These are phyloP conservation scores for Hippocampus guttulatus DNA, from an alignment of 2,113 vertebrate species.

Conservation along the genomic window DNA sequence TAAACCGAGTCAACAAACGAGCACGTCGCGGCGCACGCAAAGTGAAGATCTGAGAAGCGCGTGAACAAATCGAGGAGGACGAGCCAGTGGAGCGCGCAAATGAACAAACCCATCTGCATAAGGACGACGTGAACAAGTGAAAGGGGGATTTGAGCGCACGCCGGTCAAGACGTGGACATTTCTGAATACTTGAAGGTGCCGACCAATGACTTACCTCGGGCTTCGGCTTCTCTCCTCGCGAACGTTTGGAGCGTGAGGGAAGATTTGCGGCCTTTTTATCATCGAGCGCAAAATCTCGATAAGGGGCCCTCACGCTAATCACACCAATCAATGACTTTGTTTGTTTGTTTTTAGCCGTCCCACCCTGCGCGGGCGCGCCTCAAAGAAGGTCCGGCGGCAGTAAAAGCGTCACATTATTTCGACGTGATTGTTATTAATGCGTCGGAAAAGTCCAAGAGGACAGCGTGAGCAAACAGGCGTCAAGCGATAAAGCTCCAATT, in stretches of 20 bases:
- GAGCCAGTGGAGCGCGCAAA: background rate
- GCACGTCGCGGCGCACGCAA: too few relatives aligned
- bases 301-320: background rate
- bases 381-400: conserved; percentile 36
- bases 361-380: background rate
- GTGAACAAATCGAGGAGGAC: too few relatives aligned
- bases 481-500: background rate
- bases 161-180: too few relatives aligned
- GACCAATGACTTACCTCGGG: background rate
- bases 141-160: too few relatives aligned
- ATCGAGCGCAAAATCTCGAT: background rate
- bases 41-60: too few relatives aligned
- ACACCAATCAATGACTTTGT: background rate
- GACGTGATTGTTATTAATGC: background rate
- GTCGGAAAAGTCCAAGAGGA: background rate
- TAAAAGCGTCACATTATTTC: conserved; percentile 30
- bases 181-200: background rate
- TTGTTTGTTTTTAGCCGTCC: background rate
- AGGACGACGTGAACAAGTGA: too few relatives aligned
- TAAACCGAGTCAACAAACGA: too few relatives aligned
- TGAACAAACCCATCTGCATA: background rate
- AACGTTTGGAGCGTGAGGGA: background rate
- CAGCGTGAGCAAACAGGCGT: conserved; percentile 2
- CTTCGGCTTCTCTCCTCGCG: background rate
- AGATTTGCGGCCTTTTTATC: background rate